These are phyloP conservation scores for Gavia stellata DNA, from an alignment of 2,113 vertebrate genomes.

Conservation along the genomic window DNA sequence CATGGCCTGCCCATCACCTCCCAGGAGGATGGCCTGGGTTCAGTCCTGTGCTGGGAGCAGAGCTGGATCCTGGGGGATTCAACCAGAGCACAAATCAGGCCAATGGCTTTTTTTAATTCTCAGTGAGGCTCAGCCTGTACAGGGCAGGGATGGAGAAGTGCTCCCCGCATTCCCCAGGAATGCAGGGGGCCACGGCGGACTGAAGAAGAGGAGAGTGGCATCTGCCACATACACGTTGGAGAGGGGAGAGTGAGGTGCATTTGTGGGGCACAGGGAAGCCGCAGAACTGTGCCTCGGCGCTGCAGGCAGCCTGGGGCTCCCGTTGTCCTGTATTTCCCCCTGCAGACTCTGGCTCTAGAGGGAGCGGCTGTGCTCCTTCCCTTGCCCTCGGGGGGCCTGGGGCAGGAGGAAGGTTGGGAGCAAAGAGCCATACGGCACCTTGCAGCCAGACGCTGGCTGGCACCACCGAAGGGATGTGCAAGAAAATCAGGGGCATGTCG, in stretches of 20 bases:
- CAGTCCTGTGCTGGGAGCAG: not conserved
- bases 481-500: not conserved
- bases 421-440: not conserved
- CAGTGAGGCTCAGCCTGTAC: not conserved
- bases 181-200: rapidly evolving
- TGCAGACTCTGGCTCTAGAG: not conserved
- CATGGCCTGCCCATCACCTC: rapidly evolving
- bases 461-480: not conserved
- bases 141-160: not conserved
- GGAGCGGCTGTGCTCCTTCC: not conserved
- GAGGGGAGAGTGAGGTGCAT: rapidly evolving
- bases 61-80: not conserved
- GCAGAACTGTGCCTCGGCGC: not conserved
- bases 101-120: not conserved
- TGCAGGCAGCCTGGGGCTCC: not conserved
- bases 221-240: not conserved
- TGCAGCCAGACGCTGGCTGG: not conserved
- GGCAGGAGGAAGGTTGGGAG: not conserved
- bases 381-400: not conserved
- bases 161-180: not conserved
- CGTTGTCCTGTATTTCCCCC: not conserved
- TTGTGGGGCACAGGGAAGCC: not conserved
- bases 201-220: not conserved
- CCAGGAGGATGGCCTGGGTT: not conserved
- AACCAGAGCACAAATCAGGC: not conserved